Conservation (phyloP, 64 coral and sea anemone genomes). For the Stichodactyla helianthus region DNA sequence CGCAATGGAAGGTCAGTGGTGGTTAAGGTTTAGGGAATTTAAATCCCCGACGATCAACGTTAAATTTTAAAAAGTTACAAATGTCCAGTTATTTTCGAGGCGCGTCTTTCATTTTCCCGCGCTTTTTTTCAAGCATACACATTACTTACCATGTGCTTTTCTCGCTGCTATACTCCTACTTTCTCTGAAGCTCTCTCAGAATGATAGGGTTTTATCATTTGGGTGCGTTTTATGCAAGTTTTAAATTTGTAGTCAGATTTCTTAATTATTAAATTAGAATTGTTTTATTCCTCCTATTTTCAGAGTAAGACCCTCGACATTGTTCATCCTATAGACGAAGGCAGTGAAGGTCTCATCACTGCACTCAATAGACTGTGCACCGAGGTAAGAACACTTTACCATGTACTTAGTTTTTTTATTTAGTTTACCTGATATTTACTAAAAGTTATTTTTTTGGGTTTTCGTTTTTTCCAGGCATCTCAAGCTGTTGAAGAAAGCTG, state of each 20-base stretch:
- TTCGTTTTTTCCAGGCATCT: conserved; percentile 50
- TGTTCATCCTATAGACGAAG: conserved; percentile 70
- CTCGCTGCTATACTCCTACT: too few species aligned
- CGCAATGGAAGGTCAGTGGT: conserved; percentile 68
- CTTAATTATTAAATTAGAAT: background rate
- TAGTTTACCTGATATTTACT: background rate
- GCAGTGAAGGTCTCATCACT: conserved; percentile 61
- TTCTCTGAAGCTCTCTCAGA: too few species aligned
- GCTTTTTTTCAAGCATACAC: too few species aligned
- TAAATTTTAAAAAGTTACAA: too few species aligned
- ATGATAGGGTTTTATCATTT: too few species aligned
- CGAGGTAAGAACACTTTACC: conserved; percentile 38
- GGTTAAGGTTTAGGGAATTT: too few species aligned
- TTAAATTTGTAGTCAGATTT: too few species aligned
- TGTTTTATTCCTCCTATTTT: background rate
- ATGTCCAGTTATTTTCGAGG: too few species aligned
- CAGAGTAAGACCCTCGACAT: conserved; percentile 77
- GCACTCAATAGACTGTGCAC: conserved; percentile 79
- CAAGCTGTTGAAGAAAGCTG: conserved; percentile 80
- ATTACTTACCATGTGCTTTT: too few species aligned
- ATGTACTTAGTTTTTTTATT: background rate
- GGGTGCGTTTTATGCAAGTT: too few species aligned
- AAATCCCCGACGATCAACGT: too few species aligned
- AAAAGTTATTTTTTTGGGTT: background rate
- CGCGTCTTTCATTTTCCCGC: too few species aligned